Evolutionary conservation across 35 echinoderm and acorn worm species (phyloP).

Genomic region (Acanthaster planci): DNA sequence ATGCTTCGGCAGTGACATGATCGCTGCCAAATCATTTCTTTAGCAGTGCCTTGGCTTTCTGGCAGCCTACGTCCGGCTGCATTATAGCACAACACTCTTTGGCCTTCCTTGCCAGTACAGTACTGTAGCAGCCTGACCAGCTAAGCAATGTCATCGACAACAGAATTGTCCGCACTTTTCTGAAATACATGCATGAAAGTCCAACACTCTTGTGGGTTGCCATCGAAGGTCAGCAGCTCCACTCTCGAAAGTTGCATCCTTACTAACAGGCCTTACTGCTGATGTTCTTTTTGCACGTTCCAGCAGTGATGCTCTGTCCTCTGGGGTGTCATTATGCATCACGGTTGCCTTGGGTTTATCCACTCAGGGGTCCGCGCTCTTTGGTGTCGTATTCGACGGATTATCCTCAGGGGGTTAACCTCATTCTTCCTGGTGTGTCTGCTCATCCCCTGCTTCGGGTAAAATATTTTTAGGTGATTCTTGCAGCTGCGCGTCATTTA

Average conservation of each 20-base stretch:
- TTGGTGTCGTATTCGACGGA: background rate
- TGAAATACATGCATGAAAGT: slow-evolving; percentile 54
- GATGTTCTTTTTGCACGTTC: no score
- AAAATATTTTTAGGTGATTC: slow-evolving; percentile 4
- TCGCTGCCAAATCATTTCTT: slow-evolving; percentile 46
- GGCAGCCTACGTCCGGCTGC: slow-evolving; percentile 32
- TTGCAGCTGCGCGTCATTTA: slow-evolving; percentile 3
- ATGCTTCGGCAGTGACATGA: slow-evolving; percentile 45
- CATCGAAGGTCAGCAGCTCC: slow-evolving; percentile 46
- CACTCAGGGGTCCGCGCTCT: background rate
- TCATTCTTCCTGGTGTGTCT: no score
- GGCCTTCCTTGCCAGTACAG: slow-evolving; percentile 32
- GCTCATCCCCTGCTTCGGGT: background rate
- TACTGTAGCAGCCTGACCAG: slow-evolving; percentile 48
- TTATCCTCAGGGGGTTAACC: background rate
- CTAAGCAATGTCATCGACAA: slow-evolving; percentile 39
- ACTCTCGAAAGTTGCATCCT: slow-evolving; percentile 41
- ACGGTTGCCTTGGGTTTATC: background rate
- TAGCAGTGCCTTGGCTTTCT: slow-evolving; percentile 31
- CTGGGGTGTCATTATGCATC: background rate
- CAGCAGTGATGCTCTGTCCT: background rate
- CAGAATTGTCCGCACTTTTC: slow-evolving; percentile 41
- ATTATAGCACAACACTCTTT: slow-evolving; percentile 52
- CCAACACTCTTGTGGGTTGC: slow-evolving; percentile 44
- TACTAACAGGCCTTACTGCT: slow-evolving; percentile 35